These are phyloP conservation scores for Thecophora atra DNA, from an alignment of 2,888 invertebrate species.

Conservation along the genomic window DNA sequence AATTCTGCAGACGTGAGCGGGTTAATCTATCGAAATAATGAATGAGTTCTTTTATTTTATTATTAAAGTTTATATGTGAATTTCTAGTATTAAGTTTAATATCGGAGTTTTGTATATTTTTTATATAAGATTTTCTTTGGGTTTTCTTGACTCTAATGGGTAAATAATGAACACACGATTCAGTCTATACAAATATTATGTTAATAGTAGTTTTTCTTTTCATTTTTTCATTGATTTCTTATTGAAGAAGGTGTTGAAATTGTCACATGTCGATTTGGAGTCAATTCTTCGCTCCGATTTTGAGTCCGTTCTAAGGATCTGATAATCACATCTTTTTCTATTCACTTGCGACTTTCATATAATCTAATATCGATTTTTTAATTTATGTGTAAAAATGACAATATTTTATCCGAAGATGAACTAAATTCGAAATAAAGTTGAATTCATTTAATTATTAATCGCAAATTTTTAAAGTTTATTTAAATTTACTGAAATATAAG, in stretches of 20 bases:
- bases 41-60: constrained; percentile 14
- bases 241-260: too few species aligned
- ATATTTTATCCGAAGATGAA: too few species aligned
- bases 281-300: too few species aligned
- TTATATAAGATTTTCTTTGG: background rate
- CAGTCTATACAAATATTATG: constrained; percentile 50
- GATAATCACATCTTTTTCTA: too few species aligned
- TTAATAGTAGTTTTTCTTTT: constrained; percentile 18
- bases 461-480: too few species aligned
- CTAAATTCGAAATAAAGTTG: too few species aligned
- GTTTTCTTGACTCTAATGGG: background rate
- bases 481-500: too few species aligned
- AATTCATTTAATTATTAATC: too few species aligned
- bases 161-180: constrained; percentile 49
- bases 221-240: background rate
- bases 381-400: too few species aligned
- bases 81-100: constrained; percentile 13
- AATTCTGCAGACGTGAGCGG: constrained; percentile 22
- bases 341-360: background rate
- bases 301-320: too few species aligned
- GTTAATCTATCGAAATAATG: constrained; percentile 8
- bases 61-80: constrained; percentile 20
- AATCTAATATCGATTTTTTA: background rate
- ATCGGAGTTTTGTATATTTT: background rate
- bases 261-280: too few species aligned